Evolutionary conservation across 2,797 vertebrate species (phyloP), one percentile per base, ranked within the genome.

Genomic region (Poecile montanus): DNA sequence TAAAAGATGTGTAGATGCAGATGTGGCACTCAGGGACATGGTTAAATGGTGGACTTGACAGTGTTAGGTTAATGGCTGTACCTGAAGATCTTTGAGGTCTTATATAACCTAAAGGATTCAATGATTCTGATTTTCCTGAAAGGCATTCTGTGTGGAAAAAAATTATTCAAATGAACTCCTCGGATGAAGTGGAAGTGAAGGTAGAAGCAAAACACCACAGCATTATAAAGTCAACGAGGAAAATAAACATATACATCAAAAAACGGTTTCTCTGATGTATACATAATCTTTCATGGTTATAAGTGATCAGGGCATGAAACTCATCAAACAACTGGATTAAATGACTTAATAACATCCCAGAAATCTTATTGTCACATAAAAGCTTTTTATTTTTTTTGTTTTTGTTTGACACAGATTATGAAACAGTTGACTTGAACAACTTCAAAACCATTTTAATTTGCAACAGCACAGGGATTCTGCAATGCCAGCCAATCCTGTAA

Each of bases 391-490:
- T 38, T 40, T 40, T 40, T 75, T 40, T 40, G 12, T 40, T 75
- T 83, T 88, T 93, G 75, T 73, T 34, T 68, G 14, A 67, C 76
- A 88, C 7, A 74, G 60, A 89, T 88, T 82, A 73, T 2, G 5
- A 92, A 94, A 96, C 6, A 4, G 51, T 85, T 80, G 68, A 91
- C 68, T 88, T 48, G 20, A 89, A 67, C 25, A 73, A 74, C 70
- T 76, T 92, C 93, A 83, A 95, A 95, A 79, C 16, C 10, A 60
- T 65, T 95, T 75, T 61, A 76, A 92, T 81, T 81, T 93, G 45
- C 18, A 92, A 75, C 61, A 89, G 53, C 53, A 87, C 47, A 70
- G 45, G 9, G 32, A 89, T 94, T 91, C 75, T 93, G 60, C 56
- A 86, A 38, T 53, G 21, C 40, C 66, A 81, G 48, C 47, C 62